Evolutionary conservation across 2,113 vertebrate genomes (phyloP).

Genomic region (Rynchops niger): DNA sequence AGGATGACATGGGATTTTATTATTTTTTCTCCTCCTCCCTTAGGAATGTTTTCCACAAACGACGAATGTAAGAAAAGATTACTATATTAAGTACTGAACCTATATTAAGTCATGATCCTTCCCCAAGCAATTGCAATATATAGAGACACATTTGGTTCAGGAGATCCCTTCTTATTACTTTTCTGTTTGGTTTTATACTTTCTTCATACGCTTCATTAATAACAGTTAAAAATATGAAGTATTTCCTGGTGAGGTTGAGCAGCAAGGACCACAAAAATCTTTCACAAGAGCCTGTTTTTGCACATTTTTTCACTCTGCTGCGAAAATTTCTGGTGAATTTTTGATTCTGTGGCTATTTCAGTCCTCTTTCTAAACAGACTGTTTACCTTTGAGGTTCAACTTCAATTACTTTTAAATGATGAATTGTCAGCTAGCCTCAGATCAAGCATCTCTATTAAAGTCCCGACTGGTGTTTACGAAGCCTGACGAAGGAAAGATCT

Average conservation of each 20-base stretch:
- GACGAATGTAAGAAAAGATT: not conserved
- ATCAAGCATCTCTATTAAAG: not conserved
- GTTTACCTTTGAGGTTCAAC: not conserved
- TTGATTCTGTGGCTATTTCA: not conserved
- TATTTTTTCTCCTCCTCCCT: not conserved
- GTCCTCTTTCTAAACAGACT: not conserved
- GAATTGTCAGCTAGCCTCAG: not conserved
- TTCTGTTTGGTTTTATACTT: not conserved
- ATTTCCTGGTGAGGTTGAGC: not conserved
- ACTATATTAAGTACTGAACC: not conserved
- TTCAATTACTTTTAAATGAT: not conserved
- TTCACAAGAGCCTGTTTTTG: not conserved
- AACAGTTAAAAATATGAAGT: not conserved
- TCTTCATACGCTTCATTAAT: not conserved
- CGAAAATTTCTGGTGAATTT: not conserved
- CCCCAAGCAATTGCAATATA: not conserved
- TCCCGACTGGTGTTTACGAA: not conserved
- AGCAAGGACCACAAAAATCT: not conserved
- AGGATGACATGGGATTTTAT: not conserved
- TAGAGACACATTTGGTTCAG: not conserved
- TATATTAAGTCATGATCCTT: not conserved
- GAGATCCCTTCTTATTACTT: not conserved
- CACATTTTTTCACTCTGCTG: not conserved
- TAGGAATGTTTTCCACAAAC: not conserved
- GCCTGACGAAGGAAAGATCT: fast-evolving